Base-by-base conservation (phyloP, 2,797 vertebrate species). In the Macrochelys suwanniensis region DNA sequence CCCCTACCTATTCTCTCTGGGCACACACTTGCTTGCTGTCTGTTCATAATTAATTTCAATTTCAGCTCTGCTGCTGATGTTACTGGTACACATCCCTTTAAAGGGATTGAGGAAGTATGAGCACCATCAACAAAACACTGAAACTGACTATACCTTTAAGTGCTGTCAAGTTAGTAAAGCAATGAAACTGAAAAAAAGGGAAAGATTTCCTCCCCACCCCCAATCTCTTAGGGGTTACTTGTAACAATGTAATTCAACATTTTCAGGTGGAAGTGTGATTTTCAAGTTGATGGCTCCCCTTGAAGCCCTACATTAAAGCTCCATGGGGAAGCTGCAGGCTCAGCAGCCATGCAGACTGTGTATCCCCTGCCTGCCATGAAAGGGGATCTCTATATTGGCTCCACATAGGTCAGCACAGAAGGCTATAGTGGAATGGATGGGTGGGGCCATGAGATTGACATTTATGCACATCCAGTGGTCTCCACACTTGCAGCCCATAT, bases 131-230 rank as follows among this genome's bases (percentile, higher is more conserved):
- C 42, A 76, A 47, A 47, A 76, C 42, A 45, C 42, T 76, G 51
- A 89, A 94, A 37, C 11, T 28, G 37, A 42, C 26, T 90, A 1
- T 15, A 1, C 82, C 5, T 56, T 33, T 7, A 80, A 90, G 45
- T 84, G 9, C 76, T 93, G 42, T 93, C 89, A 83, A 93, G 96
- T 82, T 82, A 90, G 82, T 84, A 85, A 26, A 90, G 65, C 37
- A 89, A 45, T 90, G 80, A 92, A 79, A 56, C 82, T 47, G 56
- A 49, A 84, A 53, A 77, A 31, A 80, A 37, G 85, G 78, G 42
- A 86, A 83, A 83, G 16, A 78, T 51, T 13, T 21, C 49, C 71
- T 54, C 5, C 77, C 28, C 68, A 0, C 53, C 8, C 21, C 54
- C 54, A 93, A n/a, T 92, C 90, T 89, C 76, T 84, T 94, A 71